Base-by-base conservation (phyloP, 2,888 invertebrate genomes). In the Eurytoma adleriae region DNA sequence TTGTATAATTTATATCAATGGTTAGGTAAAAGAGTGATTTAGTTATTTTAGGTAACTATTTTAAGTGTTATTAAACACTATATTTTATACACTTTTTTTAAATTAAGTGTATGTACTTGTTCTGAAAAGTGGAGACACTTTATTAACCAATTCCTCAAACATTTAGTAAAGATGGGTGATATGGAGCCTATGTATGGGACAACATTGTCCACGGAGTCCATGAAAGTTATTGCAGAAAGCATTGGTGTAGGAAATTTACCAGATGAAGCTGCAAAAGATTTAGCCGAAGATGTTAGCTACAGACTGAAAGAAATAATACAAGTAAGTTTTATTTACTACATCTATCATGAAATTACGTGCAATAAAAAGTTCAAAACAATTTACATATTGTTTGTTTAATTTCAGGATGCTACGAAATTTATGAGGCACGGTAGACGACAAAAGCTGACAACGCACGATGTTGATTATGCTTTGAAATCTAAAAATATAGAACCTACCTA, bases 401-500 rank as follows among this genome's bases (percentile, higher is more conserved):
- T 84, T 79, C 84, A 98, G 93, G 98, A 99, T 93, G 96, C 98
- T 52, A 94, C 96, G 78, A 98, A 99, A 90, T 98, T 98, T 88
- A 97, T 97, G 96, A 94, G 96, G 84, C 97, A 98, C 90, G 95
- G 97, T 0, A 98, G 97, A 90, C 93, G 98, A 73, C 94, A 94
- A 85, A 96, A 96, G 88, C 91, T 99, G 64, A 93, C 95, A 10
- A 94, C 96, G 12, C 92, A 93, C 75, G 99, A 99, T 89, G 94
- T 99, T 85, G 98, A 99, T 91, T 93, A 96, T 91, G 95, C 98
- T 3, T 91, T 99, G n/a, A 97, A 96, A 92, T 93, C 95, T 12
- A 96, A 97, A 88, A 98, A 98, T 90, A 94, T 98, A 84, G 98
- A 97, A 95, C 98, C 98, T 10, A 95, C 98, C 82, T 99, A 98